Percentiles rank a stretch among this genome's conserved stretches.
These are phyloP conservation scores for Emys orbicularis DNA, from an alignment of 2,797 vertebrate genomes.

Conservation along the genomic window DNA sequence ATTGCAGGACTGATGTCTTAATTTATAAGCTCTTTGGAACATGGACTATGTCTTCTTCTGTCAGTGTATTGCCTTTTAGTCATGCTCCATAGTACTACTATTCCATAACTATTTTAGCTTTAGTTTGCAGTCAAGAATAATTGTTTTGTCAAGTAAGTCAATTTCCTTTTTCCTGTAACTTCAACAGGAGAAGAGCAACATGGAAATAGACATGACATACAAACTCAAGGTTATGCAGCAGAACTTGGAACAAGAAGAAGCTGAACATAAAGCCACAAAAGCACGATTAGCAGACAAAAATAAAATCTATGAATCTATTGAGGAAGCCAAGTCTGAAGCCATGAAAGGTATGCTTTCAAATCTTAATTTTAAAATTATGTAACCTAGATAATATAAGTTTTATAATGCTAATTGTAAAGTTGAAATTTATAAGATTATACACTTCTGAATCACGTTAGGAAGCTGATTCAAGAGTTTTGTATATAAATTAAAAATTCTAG, in stretches of 20 bases:
- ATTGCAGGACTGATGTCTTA: not conserved
- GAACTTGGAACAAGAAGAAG: slow-evolving; percentile 95
- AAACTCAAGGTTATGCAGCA: slow-evolving; percentile 98
- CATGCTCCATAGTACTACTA: not conserved
- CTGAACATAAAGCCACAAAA: slow-evolving; percentile 94
- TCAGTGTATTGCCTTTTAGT: not conserved
- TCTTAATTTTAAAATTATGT: not conserved
- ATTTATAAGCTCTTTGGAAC: not conserved
- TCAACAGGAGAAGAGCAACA: slow-evolving; percentile 95
- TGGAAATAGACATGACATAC: slow-evolving; percentile 98
- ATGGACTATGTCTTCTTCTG: not conserved
- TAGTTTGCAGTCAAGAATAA: not conserved
- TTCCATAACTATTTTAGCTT: not conserved
- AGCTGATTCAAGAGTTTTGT: not conserved
- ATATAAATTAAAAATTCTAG: not conserved
- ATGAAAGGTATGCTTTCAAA: slow-evolving; percentile 89
- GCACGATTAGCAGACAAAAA: slow-evolving; percentile 95
- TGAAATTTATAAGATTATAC: not conserved
- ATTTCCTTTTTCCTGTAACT: not conserved
- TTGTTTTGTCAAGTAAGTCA: not conserved
- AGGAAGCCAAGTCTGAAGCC: slow-evolving; percentile 97
- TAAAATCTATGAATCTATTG: slow-evolving; percentile 97
- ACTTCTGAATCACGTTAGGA: not conserved
- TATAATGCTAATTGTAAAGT: not conserved
- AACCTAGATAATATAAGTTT: not conserved